Conservation (phyloP, 1,140 invertebrate genomes). For the Drosophila subpulchrella region DNA sequence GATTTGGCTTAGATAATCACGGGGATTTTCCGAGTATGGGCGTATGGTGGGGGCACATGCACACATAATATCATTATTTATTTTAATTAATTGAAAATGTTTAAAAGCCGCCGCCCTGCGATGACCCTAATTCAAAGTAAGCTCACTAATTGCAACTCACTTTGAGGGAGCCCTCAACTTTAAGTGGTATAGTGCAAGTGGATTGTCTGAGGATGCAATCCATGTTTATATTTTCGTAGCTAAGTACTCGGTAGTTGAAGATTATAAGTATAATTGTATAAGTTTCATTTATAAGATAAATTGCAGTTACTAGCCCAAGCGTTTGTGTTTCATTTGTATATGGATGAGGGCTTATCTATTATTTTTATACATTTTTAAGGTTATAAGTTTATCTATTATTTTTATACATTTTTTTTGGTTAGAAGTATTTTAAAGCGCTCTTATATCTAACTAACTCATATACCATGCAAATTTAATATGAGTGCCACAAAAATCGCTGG, state of each 20-base stretch:
- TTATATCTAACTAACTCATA: too few species aligned
- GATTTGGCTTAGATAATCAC: slow-evolving; percentile 47
- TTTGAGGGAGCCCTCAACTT: slow-evolving; percentile 18
- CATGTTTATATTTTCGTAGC: background rate
- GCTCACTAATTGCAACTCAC: slow-evolving; percentile 58
- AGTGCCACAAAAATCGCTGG: too few species aligned
- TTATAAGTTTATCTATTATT: too few species aligned
- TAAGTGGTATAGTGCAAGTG: slow-evolving; percentile 3
- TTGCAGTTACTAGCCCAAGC: background rate
- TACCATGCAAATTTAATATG: too few species aligned
- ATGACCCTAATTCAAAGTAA: slow-evolving; percentile 52
- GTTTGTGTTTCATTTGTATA: background rate
- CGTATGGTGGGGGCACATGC: background rate
- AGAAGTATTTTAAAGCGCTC: too few species aligned
- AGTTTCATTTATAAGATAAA: too few species aligned
- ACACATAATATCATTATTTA: slow-evolving; percentile 70
- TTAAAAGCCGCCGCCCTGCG: slow-evolving; percentile 42
- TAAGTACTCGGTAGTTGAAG: background rate
- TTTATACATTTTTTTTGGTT: too few species aligned
- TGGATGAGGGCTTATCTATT: background rate
- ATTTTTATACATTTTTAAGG: background rate
- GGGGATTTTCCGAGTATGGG: background rate
- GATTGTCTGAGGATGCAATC: background rate
- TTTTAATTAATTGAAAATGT: slow-evolving; percentile 79
- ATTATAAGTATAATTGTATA: too few species aligned